Evolutionary conservation across 2,113 vertebrate species (phyloP).

Genomic region (Spilogale gracilis): DNA sequence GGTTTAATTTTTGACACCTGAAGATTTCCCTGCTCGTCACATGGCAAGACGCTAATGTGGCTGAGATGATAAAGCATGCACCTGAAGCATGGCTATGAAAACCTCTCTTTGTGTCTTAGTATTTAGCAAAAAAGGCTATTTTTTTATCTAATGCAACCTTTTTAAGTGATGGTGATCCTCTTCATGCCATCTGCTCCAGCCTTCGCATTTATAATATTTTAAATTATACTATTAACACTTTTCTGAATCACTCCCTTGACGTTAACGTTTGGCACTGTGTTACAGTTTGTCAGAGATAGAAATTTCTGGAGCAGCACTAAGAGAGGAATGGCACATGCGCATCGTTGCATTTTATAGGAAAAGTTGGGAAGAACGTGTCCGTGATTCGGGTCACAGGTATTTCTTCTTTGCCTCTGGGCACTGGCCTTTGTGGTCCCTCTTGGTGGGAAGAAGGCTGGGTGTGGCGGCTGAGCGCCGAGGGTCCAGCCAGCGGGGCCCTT

Average conservation of each 20-base stretch:
- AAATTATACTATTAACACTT: background rate
- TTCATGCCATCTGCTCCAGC: background rate
- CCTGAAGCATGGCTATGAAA: background rate
- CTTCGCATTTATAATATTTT: background rate
- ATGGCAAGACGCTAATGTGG: background rate
- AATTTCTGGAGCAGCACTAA: background rate
- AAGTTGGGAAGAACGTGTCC: background rate
- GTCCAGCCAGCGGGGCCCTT: background rate
- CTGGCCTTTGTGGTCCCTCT: too few relatives aligned
- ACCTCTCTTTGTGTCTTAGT: background rate
- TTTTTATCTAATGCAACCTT: background rate
- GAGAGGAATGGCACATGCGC: background rate
- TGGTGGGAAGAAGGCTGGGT: background rate
- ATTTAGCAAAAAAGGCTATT: background rate
- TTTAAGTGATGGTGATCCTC: background rate
- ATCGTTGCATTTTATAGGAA: background rate
- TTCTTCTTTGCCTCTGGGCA: background rate
- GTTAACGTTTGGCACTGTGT: background rate
- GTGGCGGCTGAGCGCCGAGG: background rate
- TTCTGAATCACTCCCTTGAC: conserved; percentile 8
- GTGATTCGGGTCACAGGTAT: background rate
- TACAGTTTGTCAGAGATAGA: background rate
- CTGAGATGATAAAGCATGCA: background rate
- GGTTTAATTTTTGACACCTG: background rate
- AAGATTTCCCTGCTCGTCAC: background rate